Evolutionary conservation across 2,797 vertebrate species (phyloP).

Genomic region (Echeneis naucrates): DNA sequence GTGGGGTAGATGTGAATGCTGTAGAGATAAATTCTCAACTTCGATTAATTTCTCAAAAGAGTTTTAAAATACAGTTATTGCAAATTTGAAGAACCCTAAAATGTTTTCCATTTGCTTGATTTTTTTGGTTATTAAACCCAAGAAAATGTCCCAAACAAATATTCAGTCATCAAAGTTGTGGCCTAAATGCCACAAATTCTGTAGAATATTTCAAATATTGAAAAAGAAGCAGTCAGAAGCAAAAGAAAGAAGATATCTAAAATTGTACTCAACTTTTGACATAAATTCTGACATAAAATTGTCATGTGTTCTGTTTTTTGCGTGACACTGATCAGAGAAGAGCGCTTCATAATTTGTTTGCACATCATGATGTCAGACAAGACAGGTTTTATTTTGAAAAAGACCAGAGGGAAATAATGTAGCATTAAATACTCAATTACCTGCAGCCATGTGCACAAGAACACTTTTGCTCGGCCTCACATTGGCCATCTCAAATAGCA

Average conservation of each 20-base stretch:
- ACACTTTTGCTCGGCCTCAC: conserved; percentile 90
- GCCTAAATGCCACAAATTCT: not conserved
- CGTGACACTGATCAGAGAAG: not conserved
- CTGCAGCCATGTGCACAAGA: conserved; percentile 95
- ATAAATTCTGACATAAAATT: not conserved
- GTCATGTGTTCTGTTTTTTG: not conserved
- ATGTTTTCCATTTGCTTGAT: not conserved
- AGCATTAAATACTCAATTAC: conserved; percentile 66
- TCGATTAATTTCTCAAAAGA: not conserved
- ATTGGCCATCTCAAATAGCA: conserved; percentile 92
- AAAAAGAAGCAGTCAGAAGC: not conserved
- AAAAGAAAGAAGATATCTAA: not conserved
- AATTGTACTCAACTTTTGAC: no score
- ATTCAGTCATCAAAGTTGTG: not conserved
- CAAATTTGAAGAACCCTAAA: no score
- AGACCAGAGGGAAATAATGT: not conserved
- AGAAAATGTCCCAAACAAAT: not conserved
- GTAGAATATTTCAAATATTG: no score
- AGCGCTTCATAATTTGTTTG: not conserved
- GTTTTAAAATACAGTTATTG: no score
- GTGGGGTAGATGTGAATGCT: not conserved
- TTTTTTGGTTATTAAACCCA: not conserved
- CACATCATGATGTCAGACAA: not conserved
- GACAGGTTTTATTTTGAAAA: not conserved
- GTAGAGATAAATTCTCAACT: not conserved